Evolutionary conservation across 2,113 vertebrate genomes (phyloP).

Genomic region (Delphinapterus leucas): DNA sequence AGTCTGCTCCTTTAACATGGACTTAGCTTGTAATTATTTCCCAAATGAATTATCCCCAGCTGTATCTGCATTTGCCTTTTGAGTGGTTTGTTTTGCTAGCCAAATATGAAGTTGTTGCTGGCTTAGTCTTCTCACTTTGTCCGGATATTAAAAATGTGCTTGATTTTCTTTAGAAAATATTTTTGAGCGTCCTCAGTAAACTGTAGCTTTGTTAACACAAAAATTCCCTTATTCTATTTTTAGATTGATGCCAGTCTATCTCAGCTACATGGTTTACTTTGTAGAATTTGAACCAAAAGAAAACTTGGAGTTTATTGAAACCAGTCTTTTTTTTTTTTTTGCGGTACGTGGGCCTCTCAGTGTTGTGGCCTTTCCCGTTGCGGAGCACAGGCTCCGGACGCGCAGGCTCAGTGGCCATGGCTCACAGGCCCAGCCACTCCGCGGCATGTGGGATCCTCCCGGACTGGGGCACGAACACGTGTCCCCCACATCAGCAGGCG

Average conservation of each 20-base stretch:
- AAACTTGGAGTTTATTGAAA: constrained; percentile 43
- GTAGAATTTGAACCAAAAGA: background rate
- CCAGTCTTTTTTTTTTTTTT: background rate
- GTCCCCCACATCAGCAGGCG: too few relatives aligned
- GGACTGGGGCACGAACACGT: too few relatives aligned
- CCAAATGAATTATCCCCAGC: background rate
- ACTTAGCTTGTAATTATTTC: constrained; percentile 46
- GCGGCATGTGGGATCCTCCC: too few relatives aligned
- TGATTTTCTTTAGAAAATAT: background rate
- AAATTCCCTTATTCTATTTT: constrained; percentile 9
- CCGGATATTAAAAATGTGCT: background rate
- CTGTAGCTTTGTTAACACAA: background rate
- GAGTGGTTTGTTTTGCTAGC: background rate
- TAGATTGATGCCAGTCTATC: background rate
- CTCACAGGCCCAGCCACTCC: too few relatives aligned
- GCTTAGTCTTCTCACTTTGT: constrained; percentile 14
- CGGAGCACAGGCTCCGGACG: too few relatives aligned
- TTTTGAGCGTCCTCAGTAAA: background rate
- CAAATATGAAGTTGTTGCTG: background rate
- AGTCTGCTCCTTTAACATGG: background rate
- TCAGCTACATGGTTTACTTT: background rate
- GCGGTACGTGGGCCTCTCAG: too few relatives aligned
- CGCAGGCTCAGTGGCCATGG: too few relatives aligned
- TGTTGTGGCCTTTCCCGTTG: too few relatives aligned
- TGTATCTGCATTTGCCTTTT: background rate